Conservation (phyloP, 2,888 invertebrate genomes). For the Bibio marci region DNA sequence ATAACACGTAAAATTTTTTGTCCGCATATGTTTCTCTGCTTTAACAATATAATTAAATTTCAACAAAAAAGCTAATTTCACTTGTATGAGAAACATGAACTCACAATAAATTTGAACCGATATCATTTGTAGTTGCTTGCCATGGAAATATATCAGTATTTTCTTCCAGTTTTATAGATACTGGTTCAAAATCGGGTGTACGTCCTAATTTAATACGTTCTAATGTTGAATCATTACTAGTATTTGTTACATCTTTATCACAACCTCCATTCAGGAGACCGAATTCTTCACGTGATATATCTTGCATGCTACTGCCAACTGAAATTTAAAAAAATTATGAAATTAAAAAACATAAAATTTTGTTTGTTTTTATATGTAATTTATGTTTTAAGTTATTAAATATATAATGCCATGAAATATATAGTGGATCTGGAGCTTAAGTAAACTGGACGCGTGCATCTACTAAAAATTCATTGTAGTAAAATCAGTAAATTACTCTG, state of each 20-base stretch:
- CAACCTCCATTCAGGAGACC: constrained; percentile 16
- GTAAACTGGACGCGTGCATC: too few species aligned
- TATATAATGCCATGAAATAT: too few species aligned
- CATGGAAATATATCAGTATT: constrained; percentile 3
- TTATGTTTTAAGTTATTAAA: too few species aligned
- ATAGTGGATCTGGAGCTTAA: too few species aligned
- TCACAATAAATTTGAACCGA: constrained; percentile 9
- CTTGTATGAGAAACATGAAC: background rate
- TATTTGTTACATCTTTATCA: constrained; percentile 12
- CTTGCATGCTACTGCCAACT: constrained; percentile 26
- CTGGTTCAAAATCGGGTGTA: constrained; percentile 4
- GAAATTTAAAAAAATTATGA: constrained; percentile 5
- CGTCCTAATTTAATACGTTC: constrained; percentile 7
- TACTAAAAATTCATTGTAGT: too few species aligned
- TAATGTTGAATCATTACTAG: constrained; percentile 12
- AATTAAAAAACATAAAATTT: background rate
- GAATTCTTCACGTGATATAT: constrained; percentile 20
- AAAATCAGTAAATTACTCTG: too few species aligned
- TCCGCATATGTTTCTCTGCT: too few species aligned
- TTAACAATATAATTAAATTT: background rate
- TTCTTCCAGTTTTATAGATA: constrained; percentile 6
- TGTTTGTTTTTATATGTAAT: background rate
- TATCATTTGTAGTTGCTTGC: constrained; percentile 2
- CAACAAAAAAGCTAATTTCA: background rate
- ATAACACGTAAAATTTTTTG: too few species aligned